These are phyloP conservation scores for Cordilura impudica DNA, from an alignment of 2,888 invertebrate genomes.

Conservation along the genomic window DNA sequence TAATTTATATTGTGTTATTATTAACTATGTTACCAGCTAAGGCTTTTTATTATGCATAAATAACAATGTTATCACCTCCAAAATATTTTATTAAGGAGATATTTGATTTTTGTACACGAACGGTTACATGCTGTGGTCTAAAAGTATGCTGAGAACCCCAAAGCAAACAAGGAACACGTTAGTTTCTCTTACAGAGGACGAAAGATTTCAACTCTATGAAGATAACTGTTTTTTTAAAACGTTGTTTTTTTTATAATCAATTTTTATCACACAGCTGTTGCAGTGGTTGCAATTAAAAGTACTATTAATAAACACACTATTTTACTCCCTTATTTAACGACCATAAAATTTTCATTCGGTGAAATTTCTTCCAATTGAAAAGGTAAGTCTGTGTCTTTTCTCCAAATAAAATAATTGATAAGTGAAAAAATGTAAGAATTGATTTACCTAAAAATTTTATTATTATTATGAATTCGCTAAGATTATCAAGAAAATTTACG, in stretches of 20 bases:
- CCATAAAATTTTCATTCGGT: slow-evolving; percentile 42
- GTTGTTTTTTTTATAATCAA: background rate
- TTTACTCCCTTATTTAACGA: background rate
- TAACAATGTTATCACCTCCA: too few species aligned
- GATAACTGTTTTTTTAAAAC: background rate
- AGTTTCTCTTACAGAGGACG: too few species aligned
- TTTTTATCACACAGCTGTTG: slow-evolving; percentile 2
- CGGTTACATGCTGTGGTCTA: too few species aligned
- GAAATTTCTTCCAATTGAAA: slow-evolving; percentile 30
- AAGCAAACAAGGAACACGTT: too few species aligned
- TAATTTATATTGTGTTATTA: too few species aligned
- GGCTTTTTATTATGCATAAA: too few species aligned
- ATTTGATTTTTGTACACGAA: too few species aligned
- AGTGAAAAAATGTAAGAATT: background rate
- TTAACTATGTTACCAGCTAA: too few species aligned
- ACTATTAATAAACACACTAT: background rate
- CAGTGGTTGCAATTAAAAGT: background rate
- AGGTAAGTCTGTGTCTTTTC: slow-evolving; percentile 31
- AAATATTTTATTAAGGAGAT: too few species aligned
- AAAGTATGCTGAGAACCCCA: too few species aligned
- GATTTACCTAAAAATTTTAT: background rate
- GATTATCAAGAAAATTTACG: background rate
- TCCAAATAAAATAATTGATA: background rate
- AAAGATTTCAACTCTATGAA: background rate
- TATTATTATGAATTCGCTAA: background rate